Percentiles rank a stretch among this genome's conserved stretches.
Evolutionary conservation across 64 coral and sea anemone genomes (phyloP).

Genomic region (Stylophora pistillata): DNA sequence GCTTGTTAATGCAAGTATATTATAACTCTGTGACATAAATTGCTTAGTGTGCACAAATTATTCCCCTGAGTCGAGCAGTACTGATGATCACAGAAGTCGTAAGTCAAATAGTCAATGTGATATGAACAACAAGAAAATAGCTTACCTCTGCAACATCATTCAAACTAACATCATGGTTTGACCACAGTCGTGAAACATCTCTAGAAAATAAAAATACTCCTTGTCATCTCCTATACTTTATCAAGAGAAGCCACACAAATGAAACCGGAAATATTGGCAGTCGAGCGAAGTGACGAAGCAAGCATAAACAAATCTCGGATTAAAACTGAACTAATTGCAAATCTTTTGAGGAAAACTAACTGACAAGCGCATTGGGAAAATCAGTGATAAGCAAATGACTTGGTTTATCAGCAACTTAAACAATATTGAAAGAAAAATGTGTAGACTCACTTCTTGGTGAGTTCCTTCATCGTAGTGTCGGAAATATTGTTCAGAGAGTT

Average conservation of each 20-base stretch:
- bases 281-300: not conserved
- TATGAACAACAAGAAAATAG: not conserved
- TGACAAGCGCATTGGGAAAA: not conserved
- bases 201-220: conserved; percentile 15
- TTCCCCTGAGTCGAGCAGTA: no score
- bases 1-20: no score
- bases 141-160: conserved; percentile 71
- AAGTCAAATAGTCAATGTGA: no score
- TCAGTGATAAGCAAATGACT: not conserved
- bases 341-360: not conserved
- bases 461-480: conserved; percentile 2
- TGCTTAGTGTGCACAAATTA: no score
- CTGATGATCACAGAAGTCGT: no score
- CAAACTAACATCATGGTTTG: conserved; percentile 80
- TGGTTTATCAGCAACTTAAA: not conserved
- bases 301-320: not conserved
- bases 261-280: conserved; percentile 1
- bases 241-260: not conserved
- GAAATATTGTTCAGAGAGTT: not conserved
- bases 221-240: not conserved
- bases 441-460: conserved; percentile 10
- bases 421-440: not conserved
- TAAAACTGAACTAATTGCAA: not conserved
- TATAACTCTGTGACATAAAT: no score
- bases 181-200: conserved; percentile 87